These are phyloP conservation scores for Microdon myrmicae DNA, from an alignment of 2,888 invertebrate genomes.

Conservation along the genomic window DNA sequence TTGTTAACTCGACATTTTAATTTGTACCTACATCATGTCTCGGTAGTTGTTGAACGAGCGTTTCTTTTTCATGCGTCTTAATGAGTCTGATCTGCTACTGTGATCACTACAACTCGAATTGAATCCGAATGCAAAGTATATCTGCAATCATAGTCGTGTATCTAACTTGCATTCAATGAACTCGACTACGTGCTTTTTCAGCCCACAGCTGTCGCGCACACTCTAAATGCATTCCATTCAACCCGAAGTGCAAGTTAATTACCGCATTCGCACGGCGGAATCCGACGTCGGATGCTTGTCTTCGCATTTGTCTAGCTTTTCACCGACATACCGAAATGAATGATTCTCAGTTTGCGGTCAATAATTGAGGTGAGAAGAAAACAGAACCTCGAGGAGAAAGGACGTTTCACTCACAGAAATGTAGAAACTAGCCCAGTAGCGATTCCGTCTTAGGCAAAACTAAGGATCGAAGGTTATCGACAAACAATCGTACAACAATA, in stretches of 20 bases:
- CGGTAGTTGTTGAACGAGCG: not conserved
- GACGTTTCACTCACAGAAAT: not conserved
- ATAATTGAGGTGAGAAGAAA: conserved; percentile 15
- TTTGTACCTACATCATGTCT: conserved; percentile 10
- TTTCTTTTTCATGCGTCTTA: conserved; percentile 11
- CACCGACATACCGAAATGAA: too few relatives aligned
- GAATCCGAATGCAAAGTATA: conserved; percentile 21
- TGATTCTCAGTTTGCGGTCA: too few relatives aligned
- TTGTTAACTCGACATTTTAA: conserved; percentile 15
- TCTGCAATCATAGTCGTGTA: conserved; percentile 8
- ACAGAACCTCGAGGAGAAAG: not conserved
- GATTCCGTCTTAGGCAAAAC: conserved; percentile 15
- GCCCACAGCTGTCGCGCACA: conserved; percentile 1
- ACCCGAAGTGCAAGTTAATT: conserved; percentile 49
- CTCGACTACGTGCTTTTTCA: conserved; percentile 17
- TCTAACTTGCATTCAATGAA: conserved; percentile 18
- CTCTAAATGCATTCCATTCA: conserved; percentile 39
- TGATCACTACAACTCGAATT: conserved; percentile 8
- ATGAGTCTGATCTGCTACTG: conserved; percentile 41
- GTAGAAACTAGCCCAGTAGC: not conserved
- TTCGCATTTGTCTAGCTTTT: conserved; percentile 44
- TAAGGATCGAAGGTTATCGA: not conserved
- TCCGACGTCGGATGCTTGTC: too few relatives aligned
- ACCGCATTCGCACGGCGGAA: conserved; percentile 36
- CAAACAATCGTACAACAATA: too few relatives aligned